Evolutionary conservation across 2,888 invertebrate genomes (phyloP), one percentile per base, ranked within the genome.

Genomic region (Acleris sparsana): DNA sequence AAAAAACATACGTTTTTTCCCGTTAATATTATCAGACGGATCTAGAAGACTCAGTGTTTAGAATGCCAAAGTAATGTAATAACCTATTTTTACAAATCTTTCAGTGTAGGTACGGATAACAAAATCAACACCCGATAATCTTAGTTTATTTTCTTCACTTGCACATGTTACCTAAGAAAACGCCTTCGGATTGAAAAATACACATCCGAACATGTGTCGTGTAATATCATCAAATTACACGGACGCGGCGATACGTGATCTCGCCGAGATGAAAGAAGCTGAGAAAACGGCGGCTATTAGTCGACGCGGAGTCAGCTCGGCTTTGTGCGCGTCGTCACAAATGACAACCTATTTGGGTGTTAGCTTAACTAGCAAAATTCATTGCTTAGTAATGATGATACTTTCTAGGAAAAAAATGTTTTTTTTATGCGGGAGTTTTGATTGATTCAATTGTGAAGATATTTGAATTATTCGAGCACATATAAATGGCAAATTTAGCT

Each of bases 181-280:
- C 65, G 68, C 25, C 55, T 52, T 70, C 73, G 82, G 79, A 86
- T 86, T 84, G 83, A 85, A 87, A 87, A 88, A 86, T 82, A 70
- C 68, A 79, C 77, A 73, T 71, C 72, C 77, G 70, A 84, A 80
- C 89, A 88, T 85, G 81, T 86, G 86, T 83, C 81, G 80, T 76
- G 83, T 84, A 86, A 89, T 89, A 87, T 81, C 80, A 81, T 79
- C 81, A 83, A 86, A 88, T 89, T 86, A 84, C 85, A 79, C 85
- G 84, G 82, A 82, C 80, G 77, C 67, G 68, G 75, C 75, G 74
- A 71, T 83, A 88, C 89, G 88, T 88, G 88, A 86, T 81, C 79
- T 75, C 67, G 65, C 69, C 63, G 70, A 74, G 73, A 80, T 78
- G 77, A 73, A 77, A 74, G 71, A 69, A 75, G 71, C 70, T 72